Evolutionary conservation across 2,113 vertebrate species (phyloP).

Genomic region (Macquaria ambigua): DNA sequence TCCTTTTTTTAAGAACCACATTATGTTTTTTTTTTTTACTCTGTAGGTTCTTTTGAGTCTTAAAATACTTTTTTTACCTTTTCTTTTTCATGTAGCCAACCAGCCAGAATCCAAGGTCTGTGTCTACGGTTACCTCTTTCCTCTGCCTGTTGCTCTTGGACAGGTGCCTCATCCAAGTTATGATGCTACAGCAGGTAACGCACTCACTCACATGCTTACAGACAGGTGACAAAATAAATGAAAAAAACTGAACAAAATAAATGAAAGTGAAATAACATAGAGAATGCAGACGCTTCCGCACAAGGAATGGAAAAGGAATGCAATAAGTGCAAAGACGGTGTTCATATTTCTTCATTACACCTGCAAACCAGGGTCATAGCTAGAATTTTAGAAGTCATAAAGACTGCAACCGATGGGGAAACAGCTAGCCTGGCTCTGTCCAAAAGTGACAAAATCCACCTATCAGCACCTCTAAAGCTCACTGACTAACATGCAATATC

Average conservation of each 20-base stretch:
- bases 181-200: constrained; percentile 88
- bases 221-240: background rate
- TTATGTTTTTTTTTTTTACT: background rate
- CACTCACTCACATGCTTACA: background rate
- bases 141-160: constrained; percentile 87
- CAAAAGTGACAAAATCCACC: background rate
- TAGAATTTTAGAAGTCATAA: constrained; percentile 1
- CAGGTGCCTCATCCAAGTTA: constrained; percentile 89
- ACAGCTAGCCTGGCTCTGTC: background rate
- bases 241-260: background rate
- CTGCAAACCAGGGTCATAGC: background rate
- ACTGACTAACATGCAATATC: background rate
- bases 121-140: constrained; percentile 91
- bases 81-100: constrained; percentile 81
- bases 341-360: background rate
- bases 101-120: constrained; percentile 89
- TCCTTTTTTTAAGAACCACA: background rate
- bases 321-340: background rate
- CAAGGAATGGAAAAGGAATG: background rate
- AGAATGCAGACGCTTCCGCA: background rate
- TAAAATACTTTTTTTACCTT: background rate
- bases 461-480: background rate
- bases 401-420: background rate
- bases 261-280: background rate
- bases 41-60: background rate